Percentiles rank a stretch among this genome's conserved stretches.
These are phyloP conservation scores for Drosophila carrolli DNA, from an alignment of 1,140 invertebrate genomes.

Conservation along the genomic window DNA sequence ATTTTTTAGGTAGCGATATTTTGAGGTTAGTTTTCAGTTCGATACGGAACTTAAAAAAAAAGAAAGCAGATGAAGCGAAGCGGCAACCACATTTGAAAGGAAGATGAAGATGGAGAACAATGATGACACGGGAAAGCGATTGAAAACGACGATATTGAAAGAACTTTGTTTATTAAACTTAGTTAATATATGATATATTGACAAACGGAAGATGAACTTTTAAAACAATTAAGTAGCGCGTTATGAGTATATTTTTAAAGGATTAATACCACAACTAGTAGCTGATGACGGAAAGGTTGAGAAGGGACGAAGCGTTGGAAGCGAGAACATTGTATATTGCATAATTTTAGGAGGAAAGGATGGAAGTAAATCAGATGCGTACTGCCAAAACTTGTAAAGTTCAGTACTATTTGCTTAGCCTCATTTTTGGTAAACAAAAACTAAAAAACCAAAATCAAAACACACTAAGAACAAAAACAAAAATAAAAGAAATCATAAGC, in stretches of 20 bases:
- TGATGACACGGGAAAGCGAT: conserved; percentile 28
- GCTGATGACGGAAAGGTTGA: conserved; percentile 23
- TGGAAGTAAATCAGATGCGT: conserved; percentile 63
- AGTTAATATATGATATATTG: conserved; percentile 59
- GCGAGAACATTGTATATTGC: conserved; percentile 75
- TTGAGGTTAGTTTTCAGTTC: conserved; percentile 50
- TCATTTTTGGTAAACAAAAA: conserved; percentile 73
- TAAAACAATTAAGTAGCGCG: conserved; percentile 80
- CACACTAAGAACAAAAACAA: conserved; percentile 42
- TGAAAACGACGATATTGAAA: conserved; percentile 49
- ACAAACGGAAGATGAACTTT: conserved; percentile 57
- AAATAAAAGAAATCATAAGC: conserved; percentile 26
- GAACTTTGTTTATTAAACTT: conserved; percentile 78
- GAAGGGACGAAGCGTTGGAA: conserved; percentile 25
- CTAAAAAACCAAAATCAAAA: conserved; percentile 62
- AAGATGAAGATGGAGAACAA: conserved; percentile 19
- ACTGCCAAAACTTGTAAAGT: conserved; percentile 84
- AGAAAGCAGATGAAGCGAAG: conserved; percentile 7
- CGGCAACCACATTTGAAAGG: conserved; percentile 10
- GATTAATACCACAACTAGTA: conserved; percentile 49
- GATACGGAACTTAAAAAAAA: conserved; percentile 8
- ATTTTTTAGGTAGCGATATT: conserved; percentile 52
- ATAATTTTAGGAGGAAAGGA: conserved; percentile 70
- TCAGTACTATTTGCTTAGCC: conserved; percentile 80
- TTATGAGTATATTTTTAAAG: conserved; percentile 76